These are phyloP conservation scores for Chalcis sispes DNA, from an alignment of 2,888 invertebrate species.

Conservation along the genomic window DNA sequence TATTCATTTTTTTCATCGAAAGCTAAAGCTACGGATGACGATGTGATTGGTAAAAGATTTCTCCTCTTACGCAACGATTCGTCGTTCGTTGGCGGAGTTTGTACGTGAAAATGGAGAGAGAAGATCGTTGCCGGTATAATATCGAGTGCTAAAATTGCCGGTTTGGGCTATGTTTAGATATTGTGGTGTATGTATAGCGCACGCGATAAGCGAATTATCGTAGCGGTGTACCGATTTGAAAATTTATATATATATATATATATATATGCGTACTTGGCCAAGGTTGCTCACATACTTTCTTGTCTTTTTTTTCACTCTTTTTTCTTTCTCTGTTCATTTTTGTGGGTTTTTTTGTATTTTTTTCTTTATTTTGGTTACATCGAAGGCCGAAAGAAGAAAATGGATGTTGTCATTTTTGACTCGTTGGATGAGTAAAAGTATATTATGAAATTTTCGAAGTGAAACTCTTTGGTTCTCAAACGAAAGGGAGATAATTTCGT, in stretches of 20 bases:
- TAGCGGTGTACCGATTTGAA: too few species aligned
- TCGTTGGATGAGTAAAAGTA: conserved; percentile 18
- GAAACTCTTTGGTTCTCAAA: too few species aligned
- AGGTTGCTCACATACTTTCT: too few species aligned
- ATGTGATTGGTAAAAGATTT: conserved; percentile 13
- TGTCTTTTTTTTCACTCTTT: conserved; percentile 39
- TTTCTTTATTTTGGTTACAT: too few species aligned
- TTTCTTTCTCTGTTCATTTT: not conserved
- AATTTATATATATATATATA: too few species aligned
- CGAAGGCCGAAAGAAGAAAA: not conserved
- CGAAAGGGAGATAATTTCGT: too few species aligned
- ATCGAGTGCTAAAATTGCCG: not conserved
- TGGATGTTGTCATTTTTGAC: conserved; percentile 19
- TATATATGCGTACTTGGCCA: too few species aligned
- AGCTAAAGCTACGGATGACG: not conserved
- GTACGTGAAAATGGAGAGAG: not conserved
- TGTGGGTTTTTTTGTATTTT: not conserved
- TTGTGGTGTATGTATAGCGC: not conserved
- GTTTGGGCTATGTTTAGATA: conserved; percentile 1
- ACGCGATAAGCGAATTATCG: conserved; percentile 18
- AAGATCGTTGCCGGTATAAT: not conserved
- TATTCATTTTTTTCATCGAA: not conserved
- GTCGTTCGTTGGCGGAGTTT: not conserved
- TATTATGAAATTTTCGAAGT: not conserved
- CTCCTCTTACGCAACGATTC: conserved; percentile 18